Percentiles rank a stretch among this genome's conserved stretches.
phyloP scores from a whole-genome alignment of 1,140 invertebrate genomes.

The Procambarus clarkii region DNA sequence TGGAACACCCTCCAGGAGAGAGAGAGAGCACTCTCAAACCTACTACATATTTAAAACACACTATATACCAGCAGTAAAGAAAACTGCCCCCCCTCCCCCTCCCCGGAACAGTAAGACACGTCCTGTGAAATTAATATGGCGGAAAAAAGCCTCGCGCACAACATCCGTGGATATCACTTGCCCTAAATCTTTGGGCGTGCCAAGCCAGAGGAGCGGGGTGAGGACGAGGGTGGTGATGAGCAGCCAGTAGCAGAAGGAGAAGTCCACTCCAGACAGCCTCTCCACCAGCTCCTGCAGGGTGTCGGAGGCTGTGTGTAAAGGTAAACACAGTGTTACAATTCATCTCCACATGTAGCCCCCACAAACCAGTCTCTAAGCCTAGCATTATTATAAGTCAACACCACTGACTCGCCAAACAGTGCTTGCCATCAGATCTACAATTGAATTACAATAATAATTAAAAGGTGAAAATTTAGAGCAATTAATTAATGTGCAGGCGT shows the following conservation, averaged over 20 bases:
- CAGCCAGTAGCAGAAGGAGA: conserved; percentile 52
- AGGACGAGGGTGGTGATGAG: conserved; percentile 23
- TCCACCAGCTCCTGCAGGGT: conserved; percentile 20
- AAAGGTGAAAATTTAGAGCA: no score
- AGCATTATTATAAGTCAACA: no score
- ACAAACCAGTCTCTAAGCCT: no score
- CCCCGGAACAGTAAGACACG: not conserved
- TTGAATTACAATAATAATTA: no score
- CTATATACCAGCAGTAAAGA: not conserved
- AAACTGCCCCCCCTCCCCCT: not conserved
- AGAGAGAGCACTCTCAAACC: no score
- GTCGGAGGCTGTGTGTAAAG: conserved; percentile 13
- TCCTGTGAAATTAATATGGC: no score
- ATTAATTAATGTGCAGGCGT: no score
- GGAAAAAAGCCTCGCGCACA: not conserved
- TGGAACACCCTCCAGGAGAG: no score
- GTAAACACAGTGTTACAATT: no score
- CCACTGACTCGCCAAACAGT: no score
- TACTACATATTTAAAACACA: not conserved
- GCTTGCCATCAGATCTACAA: no score
- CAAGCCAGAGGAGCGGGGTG: conserved; percentile 14
- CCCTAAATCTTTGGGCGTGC: conserved; percentile 61
- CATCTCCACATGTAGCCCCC: no score
- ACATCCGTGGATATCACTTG: not conserved
- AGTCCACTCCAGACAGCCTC: conserved; percentile 8